These are phyloP conservation scores for Hozukius guyotensis DNA, from an alignment of 2,797 vertebrate species.

Conservation along the genomic window DNA sequence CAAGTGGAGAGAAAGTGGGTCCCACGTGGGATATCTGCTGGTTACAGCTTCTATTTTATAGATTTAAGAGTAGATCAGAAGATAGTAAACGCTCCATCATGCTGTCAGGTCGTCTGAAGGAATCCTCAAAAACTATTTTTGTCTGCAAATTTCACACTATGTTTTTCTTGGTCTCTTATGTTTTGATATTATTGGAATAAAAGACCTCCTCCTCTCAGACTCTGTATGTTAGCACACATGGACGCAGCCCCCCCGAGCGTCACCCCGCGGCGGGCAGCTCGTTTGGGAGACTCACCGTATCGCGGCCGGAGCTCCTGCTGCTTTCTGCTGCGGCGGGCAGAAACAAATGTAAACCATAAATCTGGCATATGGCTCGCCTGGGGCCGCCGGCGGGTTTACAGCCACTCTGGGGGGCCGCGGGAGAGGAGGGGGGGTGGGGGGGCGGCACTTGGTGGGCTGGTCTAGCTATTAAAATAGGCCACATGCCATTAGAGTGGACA, in stretches of 20 bases:
- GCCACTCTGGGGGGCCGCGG: conserved; percentile 22
- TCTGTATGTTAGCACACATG: not conserved
- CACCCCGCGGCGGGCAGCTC: conserved; percentile 22
- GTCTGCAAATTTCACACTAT: not conserved
- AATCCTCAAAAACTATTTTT: not conserved
- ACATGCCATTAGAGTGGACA: conserved; percentile 73
- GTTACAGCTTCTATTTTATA: not conserved
- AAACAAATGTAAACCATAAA: conserved; percentile 71
- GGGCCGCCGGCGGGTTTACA: conserved; percentile 60
- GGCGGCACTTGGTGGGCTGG: conserved; percentile 33
- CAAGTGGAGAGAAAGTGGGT: not conserved
- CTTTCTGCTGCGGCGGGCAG: conserved; percentile 56
- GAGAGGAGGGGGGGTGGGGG: not conserved
- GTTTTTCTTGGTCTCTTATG: not conserved
- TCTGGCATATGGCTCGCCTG: conserved; percentile 48
- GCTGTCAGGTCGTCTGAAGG: not conserved
- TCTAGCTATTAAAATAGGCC: conserved; percentile 68
- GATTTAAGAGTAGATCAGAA: not conserved
- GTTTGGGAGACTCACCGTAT: conserved; percentile 43
- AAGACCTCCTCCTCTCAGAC: not conserved
- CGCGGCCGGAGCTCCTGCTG: not conserved
- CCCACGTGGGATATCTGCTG: not conserved
- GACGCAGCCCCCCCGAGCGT: not conserved
- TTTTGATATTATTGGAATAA: not conserved
- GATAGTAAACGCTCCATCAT: not conserved